These are phyloP conservation scores for Drosophila mimica DNA, from an alignment of 2,888 invertebrate genomes.

Conservation along the genomic window DNA sequence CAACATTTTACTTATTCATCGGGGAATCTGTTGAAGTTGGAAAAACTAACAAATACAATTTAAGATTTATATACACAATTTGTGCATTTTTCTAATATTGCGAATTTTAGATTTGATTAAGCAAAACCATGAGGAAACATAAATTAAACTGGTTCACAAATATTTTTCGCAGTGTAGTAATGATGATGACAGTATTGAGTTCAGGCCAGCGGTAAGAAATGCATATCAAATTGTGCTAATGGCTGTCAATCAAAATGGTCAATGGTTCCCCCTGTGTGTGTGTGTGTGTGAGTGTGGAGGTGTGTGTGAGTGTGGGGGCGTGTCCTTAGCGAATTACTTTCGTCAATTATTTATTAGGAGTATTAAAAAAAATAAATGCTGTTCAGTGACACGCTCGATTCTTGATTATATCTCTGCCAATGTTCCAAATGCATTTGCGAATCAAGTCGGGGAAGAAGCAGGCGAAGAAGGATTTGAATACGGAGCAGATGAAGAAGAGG, in stretches of 20 bases:
- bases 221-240: neutral
- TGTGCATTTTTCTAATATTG: neutral
- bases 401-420: slow-evolving; percentile 17
- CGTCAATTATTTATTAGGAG: slow-evolving; percentile 62
- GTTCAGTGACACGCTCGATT: slow-evolving; percentile 28
- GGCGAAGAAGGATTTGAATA: neutral
- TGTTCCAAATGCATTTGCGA: slow-evolving; percentile 35
- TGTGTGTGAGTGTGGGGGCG: slow-evolving; percentile 78
- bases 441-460: neutral
- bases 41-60: neutral
- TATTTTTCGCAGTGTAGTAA: neutral
- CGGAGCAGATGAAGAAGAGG: neutral
- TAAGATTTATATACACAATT: neutral
- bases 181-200: neutral
- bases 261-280: neutral
- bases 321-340: slow-evolving; percentile 5
- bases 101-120: neutral
- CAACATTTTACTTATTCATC: no score
- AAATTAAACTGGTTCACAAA: neutral
- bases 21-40: neutral
- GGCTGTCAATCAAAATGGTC: neutral
- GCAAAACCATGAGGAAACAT: neutral
- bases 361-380: slow-evolving; percentile 44
- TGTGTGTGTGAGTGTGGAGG: neutral
- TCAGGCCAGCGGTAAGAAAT: neutral